Conservation (phyloP, 2,888 invertebrate genomes). For the Horisme vitalbata region DNA sequence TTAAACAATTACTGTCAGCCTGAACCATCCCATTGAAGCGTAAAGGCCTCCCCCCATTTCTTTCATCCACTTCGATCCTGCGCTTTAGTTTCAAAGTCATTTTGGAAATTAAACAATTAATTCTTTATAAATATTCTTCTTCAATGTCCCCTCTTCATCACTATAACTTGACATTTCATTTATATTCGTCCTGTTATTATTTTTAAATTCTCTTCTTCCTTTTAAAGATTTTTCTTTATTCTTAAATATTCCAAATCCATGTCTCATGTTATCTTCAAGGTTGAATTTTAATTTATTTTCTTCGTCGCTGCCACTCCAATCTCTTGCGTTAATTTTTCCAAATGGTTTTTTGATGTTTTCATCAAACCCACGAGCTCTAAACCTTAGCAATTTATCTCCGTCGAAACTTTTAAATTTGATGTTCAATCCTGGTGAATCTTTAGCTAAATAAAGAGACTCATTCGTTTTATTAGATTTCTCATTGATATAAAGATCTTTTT, state of each 20-base stretch:
- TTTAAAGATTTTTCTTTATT: too few species aligned
- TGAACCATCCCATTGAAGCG: too few species aligned
- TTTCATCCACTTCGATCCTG: too few species aligned
- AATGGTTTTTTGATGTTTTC: background rate
- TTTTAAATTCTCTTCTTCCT: background rate
- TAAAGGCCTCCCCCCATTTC: too few species aligned
- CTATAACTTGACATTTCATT: slow-evolving; percentile 29
- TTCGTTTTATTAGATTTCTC: background rate
- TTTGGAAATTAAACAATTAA: too few species aligned
- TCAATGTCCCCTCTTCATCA: slow-evolving; percentile 38
- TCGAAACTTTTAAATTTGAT: background rate
- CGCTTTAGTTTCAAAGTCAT: too few species aligned
- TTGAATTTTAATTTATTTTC: slow-evolving; percentile 9
- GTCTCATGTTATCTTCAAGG: slow-evolving; percentile 7
- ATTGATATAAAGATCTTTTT: too few species aligned
- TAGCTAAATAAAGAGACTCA: background rate
- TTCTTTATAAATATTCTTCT: slow-evolving; percentile 39
- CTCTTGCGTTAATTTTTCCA: background rate
- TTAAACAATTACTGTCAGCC: too few species aligned
- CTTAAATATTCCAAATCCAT: slow-evolving; percentile 2
- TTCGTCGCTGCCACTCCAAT: background rate
- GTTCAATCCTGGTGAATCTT: background rate
- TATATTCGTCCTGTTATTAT: background rate
- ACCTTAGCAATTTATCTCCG: background rate
- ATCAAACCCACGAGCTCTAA: background rate